phyloP scores from a whole-genome alignment of 2,797 vertebrate genomes.

The Tachyglossus aculeatus region DNA sequence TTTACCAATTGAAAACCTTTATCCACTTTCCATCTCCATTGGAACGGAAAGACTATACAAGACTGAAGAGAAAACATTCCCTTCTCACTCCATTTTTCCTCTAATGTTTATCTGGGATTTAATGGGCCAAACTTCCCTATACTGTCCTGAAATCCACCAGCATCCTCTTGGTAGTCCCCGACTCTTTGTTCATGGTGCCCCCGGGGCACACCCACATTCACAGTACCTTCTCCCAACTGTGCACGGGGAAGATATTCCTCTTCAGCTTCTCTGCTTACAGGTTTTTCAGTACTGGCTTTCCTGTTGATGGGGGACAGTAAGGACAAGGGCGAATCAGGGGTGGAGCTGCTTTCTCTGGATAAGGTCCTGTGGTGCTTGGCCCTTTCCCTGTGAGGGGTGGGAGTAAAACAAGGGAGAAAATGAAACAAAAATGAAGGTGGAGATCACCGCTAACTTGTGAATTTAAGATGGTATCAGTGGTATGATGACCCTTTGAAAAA shows the following conservation, averaged over 20 bases:
- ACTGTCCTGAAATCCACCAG: background rate
- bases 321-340: constrained; percentile 48
- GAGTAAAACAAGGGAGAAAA: background rate
- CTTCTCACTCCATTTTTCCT: no score
- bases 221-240: constrained; percentile 46
- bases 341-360: constrained; percentile 53
- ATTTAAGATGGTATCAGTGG: no score
- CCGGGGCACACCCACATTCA: background rate
- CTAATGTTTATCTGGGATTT: no score
- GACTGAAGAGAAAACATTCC: background rate
- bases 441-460: no score
- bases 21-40: background rate
- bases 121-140: no score
- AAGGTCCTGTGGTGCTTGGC: constrained; percentile 24
- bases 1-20: background rate
- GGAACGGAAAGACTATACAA: background rate
- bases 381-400: constrained; percentile 50
- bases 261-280: constrained; percentile 29
- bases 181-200: background rate
- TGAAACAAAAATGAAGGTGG: no score
- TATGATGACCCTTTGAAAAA: no score
- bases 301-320: constrained; percentile 40
- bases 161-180: background rate
- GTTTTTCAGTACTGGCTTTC: constrained; percentile 46
- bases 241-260: background rate